Evolutionary conservation across 2,888 invertebrate genomes (phyloP).

Genomic region (Pomacea canaliculata): DNA sequence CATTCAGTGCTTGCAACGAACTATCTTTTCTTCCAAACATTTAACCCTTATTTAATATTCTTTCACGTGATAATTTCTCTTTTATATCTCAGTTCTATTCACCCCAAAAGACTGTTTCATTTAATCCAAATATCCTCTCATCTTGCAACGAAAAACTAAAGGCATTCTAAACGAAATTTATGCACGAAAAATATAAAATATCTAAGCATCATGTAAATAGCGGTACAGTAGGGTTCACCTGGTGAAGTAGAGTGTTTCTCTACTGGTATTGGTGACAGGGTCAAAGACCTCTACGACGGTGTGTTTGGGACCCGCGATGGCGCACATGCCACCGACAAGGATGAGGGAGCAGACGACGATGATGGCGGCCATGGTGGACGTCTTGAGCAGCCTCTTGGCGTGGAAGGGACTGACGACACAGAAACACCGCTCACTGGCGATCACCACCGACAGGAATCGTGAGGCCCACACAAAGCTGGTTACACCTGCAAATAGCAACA

Average conservation of each 20-base stretch:
- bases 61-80: no score
- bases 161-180: no score
- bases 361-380: conserved; percentile 22
- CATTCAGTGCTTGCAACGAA: no score
- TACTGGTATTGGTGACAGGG: conserved; percentile 8
- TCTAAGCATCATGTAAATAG: no score
- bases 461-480: conserved; percentile 18
- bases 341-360: conserved; percentile 6
- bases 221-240: background rate
- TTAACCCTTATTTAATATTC: no score
- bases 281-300: conserved; percentile 11
- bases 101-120: no score
- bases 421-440: conserved; percentile 23
- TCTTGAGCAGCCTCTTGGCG: conserved; percentile 18
- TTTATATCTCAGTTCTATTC: no score
- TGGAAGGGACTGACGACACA: conserved; percentile 21
- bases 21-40: no score
- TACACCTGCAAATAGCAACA: background rate
- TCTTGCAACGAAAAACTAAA: no score
- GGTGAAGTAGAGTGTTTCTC: conserved; percentile 17
- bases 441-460: conserved; percentile 20
- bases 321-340: conserved; percentile 13
- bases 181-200: no score
- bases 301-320: conserved; percentile 22
- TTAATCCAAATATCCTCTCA: no score